Evolutionary conservation across 2,797 vertebrate species (phyloP), one percentile per base, ranked within the genome.

Genomic region (Cuniculus paca): DNA sequence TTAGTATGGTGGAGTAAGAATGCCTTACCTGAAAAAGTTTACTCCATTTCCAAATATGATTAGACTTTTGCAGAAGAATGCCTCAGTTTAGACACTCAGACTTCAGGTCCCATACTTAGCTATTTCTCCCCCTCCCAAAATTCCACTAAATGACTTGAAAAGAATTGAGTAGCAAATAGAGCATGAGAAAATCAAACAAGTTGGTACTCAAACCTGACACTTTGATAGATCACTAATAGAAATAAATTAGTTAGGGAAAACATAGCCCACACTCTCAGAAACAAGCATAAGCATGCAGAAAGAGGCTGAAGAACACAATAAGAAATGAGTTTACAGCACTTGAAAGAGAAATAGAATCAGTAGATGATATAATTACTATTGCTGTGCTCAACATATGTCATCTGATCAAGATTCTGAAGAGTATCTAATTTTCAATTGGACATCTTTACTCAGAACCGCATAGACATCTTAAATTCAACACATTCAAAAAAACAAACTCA

Each of bases 51-150:
- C 80, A 77, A 92, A 68, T 70, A 5, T 19, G 63, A 80, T 74
- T 68, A 87, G 92, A 84, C 11, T 80, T 86, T 74, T 79, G 54
- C 54, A 75, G 58, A 94, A 54, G 60, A 79, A 50, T 48, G 63
- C 16, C 26, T 79, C 68, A 87, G 36, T 20, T 72, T 50, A 92
- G 70, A 93, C 45, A 48, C 34, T 56, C 36, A 42, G 50, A 14
- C 48, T 92, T 90, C 63, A 87, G n/a, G 26, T 75, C 14, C 45
- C 83, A 85, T 42, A 74, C 16, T n/a, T 20, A 75, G 54, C 58
- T 42, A 17, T 48, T 50, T 81, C 50, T 45, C 45, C 14, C 83
- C 20, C 28, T 56, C 24, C 14, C n/a, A 92, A 70, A 78, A 60
- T 88, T 72, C 12, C 42, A 87, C 13, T 52, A 39, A 68, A 77